Evolutionary conservation across 37 sponge, comb jelly and placozoan genomes (phyloP), one percentile per base, ranked within the genome.

Genomic region (Beroe forskalii): DNA sequence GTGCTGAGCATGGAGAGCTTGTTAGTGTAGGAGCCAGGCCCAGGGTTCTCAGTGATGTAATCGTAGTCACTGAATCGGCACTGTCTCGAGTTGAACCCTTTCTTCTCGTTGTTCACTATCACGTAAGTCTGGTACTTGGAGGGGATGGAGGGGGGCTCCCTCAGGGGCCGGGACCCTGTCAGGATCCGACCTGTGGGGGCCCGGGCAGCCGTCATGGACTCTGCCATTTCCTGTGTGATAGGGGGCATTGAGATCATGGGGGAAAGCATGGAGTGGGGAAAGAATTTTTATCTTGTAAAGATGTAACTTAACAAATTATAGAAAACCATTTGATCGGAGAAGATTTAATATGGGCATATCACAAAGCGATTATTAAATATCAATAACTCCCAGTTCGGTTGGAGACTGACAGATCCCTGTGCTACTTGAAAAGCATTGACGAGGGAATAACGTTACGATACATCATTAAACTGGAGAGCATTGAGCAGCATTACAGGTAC

Each of bases 121-220:
- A 95, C 93, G 62, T 92, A 92, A 0, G 94, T 94, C 60, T 93
- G 95, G 72, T 97, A 97, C 30, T 93, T 93, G 28, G 92, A 91
- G 17, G 97, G 97, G 42, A 97, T 97, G 40, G 97, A 94, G n/a
- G 95, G 96, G 0, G 67, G 61, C 9, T 76, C 38, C n/a, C 75
- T 67, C 8, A 76, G 92, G 23, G 32, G 76, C 0, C 60, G 43
- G 8, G 67, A 43, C 35, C 48, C 91, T 41, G 91, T 67, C 14
- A 63, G 64, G 67, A 69, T 17, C 3, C 72, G 72, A 6, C 72
- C 72, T 19, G 2, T 30, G 3, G 66, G 66, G 2, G 28, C 28
- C 3, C 66, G 20, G 20, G 28, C 66, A 3, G 66, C n/a, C n/a
- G n/a, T n/a, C n/a, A n/a, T n/a, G n/a, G n/a, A n/a, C n/a, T n/a